phyloP scores from a whole-genome alignment of 2,888 invertebrate species.

The Falcaria lacertinaria region DNA sequence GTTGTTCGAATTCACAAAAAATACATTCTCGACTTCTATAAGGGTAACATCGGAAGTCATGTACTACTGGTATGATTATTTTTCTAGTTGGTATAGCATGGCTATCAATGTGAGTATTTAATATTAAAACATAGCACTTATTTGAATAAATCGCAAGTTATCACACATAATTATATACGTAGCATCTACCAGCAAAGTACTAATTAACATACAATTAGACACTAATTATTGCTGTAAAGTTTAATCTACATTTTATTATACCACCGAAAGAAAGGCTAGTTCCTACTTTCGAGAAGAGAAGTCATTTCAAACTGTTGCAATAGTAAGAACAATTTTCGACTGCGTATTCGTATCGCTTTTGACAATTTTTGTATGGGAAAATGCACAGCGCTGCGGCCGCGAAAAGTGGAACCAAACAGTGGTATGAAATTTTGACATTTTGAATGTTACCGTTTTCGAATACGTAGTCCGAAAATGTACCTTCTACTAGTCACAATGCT shows the following conservation, averaged over 20 bases:
- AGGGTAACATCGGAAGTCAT: too few species aligned
- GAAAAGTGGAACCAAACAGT: too few species aligned
- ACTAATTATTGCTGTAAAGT: slow-evolving; percentile 77
- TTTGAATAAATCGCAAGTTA: slow-evolving; percentile 62
- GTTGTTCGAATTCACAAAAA: too few species aligned
- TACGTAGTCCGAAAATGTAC: too few species aligned
- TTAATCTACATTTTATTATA: slow-evolving; percentile 61
- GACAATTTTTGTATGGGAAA: too few species aligned
- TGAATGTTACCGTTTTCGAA: too few species aligned
- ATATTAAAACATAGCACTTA: slow-evolving; percentile 40
- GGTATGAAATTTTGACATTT: too few species aligned
- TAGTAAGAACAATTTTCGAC: slow-evolving; percentile 9
- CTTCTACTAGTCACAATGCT: slow-evolving; percentile 16
- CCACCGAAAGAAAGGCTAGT: slow-evolving; percentile 74
- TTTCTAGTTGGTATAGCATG: slow-evolving; percentile 3
- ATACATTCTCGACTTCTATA: too few species aligned
- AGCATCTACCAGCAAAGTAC: slow-evolving; percentile 73
- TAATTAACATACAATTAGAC: slow-evolving; percentile 49
- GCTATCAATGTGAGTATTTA: slow-evolving; percentile 38
- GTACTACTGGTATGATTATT: too few species aligned
- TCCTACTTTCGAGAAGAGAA: slow-evolving; percentile 29
- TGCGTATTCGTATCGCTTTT: too few species aligned
- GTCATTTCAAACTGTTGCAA: slow-evolving; percentile 12
- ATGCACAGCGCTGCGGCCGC: too few species aligned
- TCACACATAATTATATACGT: slow-evolving; percentile 69